phyloP scores from a whole-genome alignment of 2,113 vertebrate species.

The Acanthochromis polyacanthus region DNA sequence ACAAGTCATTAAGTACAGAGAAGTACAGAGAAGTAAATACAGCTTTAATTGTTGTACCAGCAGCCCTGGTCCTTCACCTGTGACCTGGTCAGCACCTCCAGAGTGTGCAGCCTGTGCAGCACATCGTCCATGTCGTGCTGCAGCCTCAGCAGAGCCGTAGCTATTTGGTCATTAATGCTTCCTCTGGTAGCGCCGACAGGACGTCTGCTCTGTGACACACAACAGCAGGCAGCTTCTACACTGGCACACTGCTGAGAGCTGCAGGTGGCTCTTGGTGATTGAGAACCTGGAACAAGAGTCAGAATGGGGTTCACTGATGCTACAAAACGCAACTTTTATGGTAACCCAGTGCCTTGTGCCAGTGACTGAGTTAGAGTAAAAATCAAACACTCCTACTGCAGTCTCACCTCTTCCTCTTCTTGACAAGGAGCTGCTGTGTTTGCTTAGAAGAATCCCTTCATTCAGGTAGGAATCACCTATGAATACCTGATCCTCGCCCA shows the following conservation, averaged over 20 bases:
- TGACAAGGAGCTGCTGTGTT: constrained; percentile 80
- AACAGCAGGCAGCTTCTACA: constrained; percentile 74
- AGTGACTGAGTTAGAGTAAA: neutral
- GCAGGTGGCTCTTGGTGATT: constrained; percentile 75
- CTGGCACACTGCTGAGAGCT: constrained; percentile 63
- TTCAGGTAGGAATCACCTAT: constrained; percentile 73
- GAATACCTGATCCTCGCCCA: constrained; percentile 79
- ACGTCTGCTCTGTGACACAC: constrained; percentile 69
- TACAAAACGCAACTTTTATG: neutral
- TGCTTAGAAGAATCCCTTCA: constrained; percentile 79
- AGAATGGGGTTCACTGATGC: neutral
- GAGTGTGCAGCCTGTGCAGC: constrained; percentile 88
- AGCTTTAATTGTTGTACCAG: too few species aligned
- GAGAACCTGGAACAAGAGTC: constrained; percentile 76
- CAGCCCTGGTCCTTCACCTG: constrained; percentile 80
- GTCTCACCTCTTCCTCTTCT: constrained; percentile 87
- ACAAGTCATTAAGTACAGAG: neutral
- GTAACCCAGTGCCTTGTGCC: neutral
- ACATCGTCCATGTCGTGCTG: constrained; percentile 93
- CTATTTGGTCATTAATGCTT: constrained; percentile 89
- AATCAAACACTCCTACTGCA: neutral
- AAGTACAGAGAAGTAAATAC: neutral
- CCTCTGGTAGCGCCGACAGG: constrained; percentile 75
- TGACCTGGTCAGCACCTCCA: constrained; percentile 86
- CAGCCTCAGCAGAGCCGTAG: constrained; percentile 86